Base-by-base conservation (phyloP, 2,113 vertebrate species). In the Oxyura jamaicensis region DNA sequence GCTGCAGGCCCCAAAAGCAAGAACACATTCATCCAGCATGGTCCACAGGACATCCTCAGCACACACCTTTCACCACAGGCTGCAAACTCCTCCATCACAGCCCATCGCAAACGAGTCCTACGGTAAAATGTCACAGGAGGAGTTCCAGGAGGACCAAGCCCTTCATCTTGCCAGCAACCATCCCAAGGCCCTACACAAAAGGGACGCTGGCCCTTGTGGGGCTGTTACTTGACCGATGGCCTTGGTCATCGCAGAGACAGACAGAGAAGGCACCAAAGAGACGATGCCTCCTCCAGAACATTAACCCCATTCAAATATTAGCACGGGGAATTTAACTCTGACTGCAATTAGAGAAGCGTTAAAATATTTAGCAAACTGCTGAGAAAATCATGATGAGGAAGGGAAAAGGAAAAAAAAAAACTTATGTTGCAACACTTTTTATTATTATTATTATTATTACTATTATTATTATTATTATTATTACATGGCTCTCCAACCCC, bases 221-320 rank as follows among this genome's bases (percentile, higher is more conserved):
- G 28, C 13, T 74, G 13, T 13, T 78, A 42, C 68, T 87, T 18
- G 3, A 2, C 4, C 5, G 60, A 74, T 58, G 83, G 80, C 76
- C n/a, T 74, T 10, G 7, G 58, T 81, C 4, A 9, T 25, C 53
- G 56, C 23, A 9, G 35, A 88, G 21, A 86, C 15, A 88, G 26
- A 86, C 15, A 84, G 81, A 41, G 56, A 85, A 69, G 1, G 3
- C 31, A 62, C 17, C 72, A 74, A 81, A 86, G 52, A 71, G 76
- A 16, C 1, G 5, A 39, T 19, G 29, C 62, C 50, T 53, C 33
- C 88, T 79, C 69, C 72, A 71, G 78, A 93, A 39, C 8, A 2
- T 77, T 82, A 85, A 81, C 90, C 39, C 42, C 77, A n/a, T 85
- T 95, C 83, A 95, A 85, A 90, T 83, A 96, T 74, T 85, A 93